Evolutionary conservation across 2,797 vertebrate genomes (phyloP), one percentile per base, ranked within the genome.

Genomic region (Pseudochirops corinnae): DNA sequence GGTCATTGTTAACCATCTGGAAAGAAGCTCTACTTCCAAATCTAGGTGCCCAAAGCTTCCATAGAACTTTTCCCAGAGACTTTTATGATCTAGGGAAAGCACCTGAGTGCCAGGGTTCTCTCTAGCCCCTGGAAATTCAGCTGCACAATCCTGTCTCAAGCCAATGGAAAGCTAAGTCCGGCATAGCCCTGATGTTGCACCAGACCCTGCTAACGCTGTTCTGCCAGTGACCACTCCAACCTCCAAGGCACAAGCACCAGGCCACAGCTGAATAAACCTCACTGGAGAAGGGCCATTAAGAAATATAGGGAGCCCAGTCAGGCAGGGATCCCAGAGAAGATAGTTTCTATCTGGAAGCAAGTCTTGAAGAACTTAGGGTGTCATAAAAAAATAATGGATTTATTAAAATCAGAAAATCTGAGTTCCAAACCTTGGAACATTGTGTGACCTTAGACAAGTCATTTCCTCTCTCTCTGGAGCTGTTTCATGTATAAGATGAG

Each of bases 131-230:
- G 14, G 91, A 29, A 24, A 57, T 33, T 31, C 60, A 21, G 53
- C 55, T 92, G 21, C 91, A 55, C 0, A 0, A 56, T 57, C 94
- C 55, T 91, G 16, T 31, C 93, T 94, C 56, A 3, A 39, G 11
- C 91, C 94, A 26, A 52, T 46, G 12, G 7, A n/a, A 46, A 91
- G 26, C 93, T 94, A 87, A 87, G 91, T 55, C 56, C 14, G 28
- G 55, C 28, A 55, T 91, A 90, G 91, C 57, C 92, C 92, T 92
- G 67, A 95, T 55, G 29, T 90, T 29, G 87, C 0, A 1, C 92
- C 94, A 53, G 93, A 28, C 55, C 82, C 92, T 26, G 56, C 50
- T 55, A 62, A n/a, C n/a, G 90, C 93, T 92, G 96, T 55, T 57
- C 91, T 53, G 50, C 56, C 55, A 53, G 56, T 31, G 14, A 53